Evolutionary conservation across 2,888 invertebrate genomes (phyloP), one percentile per base, ranked within the genome.

Genomic region (Microplitis deprimator): DNA sequence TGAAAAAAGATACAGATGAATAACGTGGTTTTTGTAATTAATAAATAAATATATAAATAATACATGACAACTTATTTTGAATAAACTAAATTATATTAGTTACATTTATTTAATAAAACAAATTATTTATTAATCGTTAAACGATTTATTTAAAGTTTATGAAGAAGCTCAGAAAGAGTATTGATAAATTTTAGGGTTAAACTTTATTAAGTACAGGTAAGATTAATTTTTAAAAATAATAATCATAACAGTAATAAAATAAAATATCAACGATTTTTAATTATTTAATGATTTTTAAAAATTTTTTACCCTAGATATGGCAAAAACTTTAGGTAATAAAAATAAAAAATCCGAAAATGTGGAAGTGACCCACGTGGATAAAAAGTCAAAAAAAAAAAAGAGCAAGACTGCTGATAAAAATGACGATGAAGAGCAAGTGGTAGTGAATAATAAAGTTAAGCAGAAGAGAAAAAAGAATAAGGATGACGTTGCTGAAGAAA

Each of bases 381-480:
- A 72, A 72, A 72, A 72, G 16, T 17, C 38, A 1, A 72, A 62
- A 16, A 72, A 64, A 13, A 70, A 60, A 8, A 72, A 72, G 40
- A 16, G 61, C 38, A 72, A 64, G 17, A n/a, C 38, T 16, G 13
- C 38, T 5, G 60, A 16, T n/a, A n/a, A 71, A n/a, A 73, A 41
- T 69, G 68, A 41, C 62, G 68, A 68, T 64, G 68, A 77, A 69
- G 40, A 61, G 50, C 13, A 4, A 68, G 69, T 70, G 60, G 70
- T 17, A 70, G 65, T 29, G 7, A 67, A 8, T 6, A 70, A 60
- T 1, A 76, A 76, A 67, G n/a, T 29, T 2, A 76, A 76, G 16
- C 40, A 62, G 16, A 76, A 76, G 70, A 50, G 38, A 39, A 68
- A 67, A 61, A 40, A 69, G 39, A 38, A 13, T 64, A 20, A 40